Evolutionary conservation across 2,888 invertebrate genomes (phyloP), one percentile per base, ranked within the genome.

Genomic region (Pseudoips prasinana): DNA sequence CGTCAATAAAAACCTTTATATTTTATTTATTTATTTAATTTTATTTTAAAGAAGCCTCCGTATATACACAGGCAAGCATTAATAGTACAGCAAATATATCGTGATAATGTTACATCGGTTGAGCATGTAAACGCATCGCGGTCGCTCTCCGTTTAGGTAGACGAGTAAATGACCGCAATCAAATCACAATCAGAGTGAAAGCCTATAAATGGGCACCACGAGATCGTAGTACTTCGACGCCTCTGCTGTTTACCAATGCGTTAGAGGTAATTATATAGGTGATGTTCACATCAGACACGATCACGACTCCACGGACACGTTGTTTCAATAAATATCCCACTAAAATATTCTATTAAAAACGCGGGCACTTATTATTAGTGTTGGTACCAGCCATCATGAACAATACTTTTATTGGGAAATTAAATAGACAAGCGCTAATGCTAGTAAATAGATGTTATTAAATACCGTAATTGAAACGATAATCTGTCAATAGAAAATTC

Each of bases 161-260:
- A 76, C 61, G 69, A 74, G 73, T 64, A 80, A 83, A 82, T 75
- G 69, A 72, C 76, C 67, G 71, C 75, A 83, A 83, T 84, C 82
- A 84, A 80, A 80, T 72, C 67, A 79, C 78, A 79, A 82, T 82
- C 77, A 83, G 58, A 72, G 78, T 77, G 79, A 84, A 85, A 84
- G 80, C 77, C 69, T 68, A 57, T 53, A 73, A 73, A 73, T 66
- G 65, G 64, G 51, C 57, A 65, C 59, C 46, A 57, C 39, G 52
- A 58, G 61, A 67, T 58, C 54, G 62, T 48, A 49, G 50, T 49
- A 61, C 65, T 61, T 62, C 55, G 55, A 46, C 57, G 57, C 55
- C 58, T 63, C 53, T 62, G 63, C 64, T 80, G 73, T 82, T 83
- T 82, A 82, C 79, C 46, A 76, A 68, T 72, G 64, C 66, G 71